Base-by-base conservation (phyloP, 2,113 vertebrate species). In the Phyllopteryx taeniolatus region DNA sequence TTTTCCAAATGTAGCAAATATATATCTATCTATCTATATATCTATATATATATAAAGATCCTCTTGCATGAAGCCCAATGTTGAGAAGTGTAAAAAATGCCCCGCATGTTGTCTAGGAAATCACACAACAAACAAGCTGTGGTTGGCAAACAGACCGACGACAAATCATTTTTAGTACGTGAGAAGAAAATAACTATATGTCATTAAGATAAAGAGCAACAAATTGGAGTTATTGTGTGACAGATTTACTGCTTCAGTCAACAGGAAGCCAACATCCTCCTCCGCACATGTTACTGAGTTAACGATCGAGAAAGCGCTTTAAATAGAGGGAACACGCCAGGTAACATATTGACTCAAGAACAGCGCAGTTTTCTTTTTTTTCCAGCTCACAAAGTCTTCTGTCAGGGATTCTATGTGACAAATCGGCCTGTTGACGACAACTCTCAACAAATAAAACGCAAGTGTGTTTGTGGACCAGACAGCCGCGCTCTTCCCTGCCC, bases 91-190 rank as follows among this genome's bases (percentile, higher is more conserved):
- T 68, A 33, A 77, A 82, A 82, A 75, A 10, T 56, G 61, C 62
- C 68, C 57, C 71, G 76, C 20, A 0, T 65, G 86, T 86, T 86
- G 85, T 83, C 80, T 54, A 78, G 83, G 85, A 83, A 87, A 86
- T 83, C 33, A 15, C 51, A 80, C 69, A 85, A 83, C 83, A 86
- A 88, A 87, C 83, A 68, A 75, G 75, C 73, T 76, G 65, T 22
- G 43, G 72, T 76, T 67, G 72, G 81, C 69, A 66, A 77, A 83
- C 3, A 14, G 20, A 35, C 5, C 2, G 9, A 9, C 35, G 17
- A 39, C 61, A 63, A 42, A 63, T 63, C 42, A 65, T 44, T 44
- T 65, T 44, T 65, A 65, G 20, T 79, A 57, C 77, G 68, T 73
- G 77, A 69, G 27, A n/a, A 42, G 56, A 67, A 68, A 74, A 80